Percentiles rank a stretch among this genome's conserved stretches.
Evolutionary conservation across 2,888 invertebrate species (phyloP).

Genomic region (Podotricha telesiphe): DNA sequence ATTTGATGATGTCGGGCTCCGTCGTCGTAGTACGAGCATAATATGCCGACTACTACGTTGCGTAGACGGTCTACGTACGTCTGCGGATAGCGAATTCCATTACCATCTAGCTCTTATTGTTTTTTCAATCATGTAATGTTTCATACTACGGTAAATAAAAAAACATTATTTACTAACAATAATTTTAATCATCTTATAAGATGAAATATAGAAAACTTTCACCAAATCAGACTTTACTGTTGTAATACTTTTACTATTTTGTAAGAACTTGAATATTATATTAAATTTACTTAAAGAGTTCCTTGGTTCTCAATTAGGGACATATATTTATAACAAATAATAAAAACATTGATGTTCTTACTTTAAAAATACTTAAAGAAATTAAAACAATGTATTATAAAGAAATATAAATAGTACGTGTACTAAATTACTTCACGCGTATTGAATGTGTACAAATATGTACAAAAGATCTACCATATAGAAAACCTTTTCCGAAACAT

Average conservation of each 20-base stretch:
- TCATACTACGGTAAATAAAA: constrained; percentile 9
- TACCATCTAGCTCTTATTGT: constrained; percentile 25
- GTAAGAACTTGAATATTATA: too few species aligned
- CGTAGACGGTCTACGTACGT: constrained; percentile 40
- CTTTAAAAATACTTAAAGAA: not conserved
- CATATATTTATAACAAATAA: too few species aligned
- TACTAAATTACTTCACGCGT: not conserved
- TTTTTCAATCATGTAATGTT: constrained; percentile 20
- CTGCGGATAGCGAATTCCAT: not conserved
- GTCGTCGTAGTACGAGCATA: constrained; percentile 23
- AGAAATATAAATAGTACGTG: not conserved
- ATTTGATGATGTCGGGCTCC: constrained; percentile 77
- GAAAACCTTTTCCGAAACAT: constrained; percentile 40
- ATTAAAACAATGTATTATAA: not conserved
- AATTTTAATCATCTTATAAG: not conserved
- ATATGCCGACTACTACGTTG: constrained; percentile 34
- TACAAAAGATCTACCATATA: constrained; percentile 14
- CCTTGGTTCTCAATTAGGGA: too few species aligned
- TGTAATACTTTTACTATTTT: not conserved
- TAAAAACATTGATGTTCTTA: too few species aligned
- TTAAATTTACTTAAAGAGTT: too few species aligned
- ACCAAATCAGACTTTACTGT: not conserved
- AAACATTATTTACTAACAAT: not conserved
- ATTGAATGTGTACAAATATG: not conserved
- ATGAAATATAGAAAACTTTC: not conserved